A percentile compares a stretch with the other conserved stretches of the same genome.
phyloP scores from a whole-genome alignment of 2,888 invertebrate genomes.

The Opisthograptis luteolata region DNA sequence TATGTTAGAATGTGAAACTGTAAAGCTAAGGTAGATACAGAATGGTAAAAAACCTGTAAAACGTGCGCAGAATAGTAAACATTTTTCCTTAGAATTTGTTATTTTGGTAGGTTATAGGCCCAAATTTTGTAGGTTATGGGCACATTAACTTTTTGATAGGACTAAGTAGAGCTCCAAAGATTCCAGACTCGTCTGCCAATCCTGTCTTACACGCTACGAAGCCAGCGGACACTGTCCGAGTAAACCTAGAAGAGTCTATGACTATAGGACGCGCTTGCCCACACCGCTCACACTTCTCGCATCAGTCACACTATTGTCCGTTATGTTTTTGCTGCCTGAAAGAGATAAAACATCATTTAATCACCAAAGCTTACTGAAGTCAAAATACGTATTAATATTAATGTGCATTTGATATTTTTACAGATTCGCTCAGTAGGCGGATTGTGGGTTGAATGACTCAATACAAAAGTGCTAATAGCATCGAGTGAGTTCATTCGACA shows the following conservation, averaged over 20 bases:
- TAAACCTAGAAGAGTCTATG: constrained; percentile 54
- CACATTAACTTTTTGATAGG: background rate
- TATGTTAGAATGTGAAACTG: too few relatives aligned
- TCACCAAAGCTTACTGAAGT: background rate
- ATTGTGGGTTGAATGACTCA: constrained; percentile 10
- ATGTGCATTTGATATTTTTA: constrained; percentile 1
- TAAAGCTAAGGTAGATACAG: too few relatives aligned
- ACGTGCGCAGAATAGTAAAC: too few relatives aligned
- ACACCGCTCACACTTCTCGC: constrained; percentile 57
- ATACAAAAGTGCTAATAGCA: background rate
- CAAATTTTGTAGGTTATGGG: constrained; percentile 2
- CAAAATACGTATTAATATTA: background rate
- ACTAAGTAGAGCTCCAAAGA: too few relatives aligned
- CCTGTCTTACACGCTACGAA: constrained; percentile 40
- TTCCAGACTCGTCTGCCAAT: constrained; percentile 17
- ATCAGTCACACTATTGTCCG: constrained; percentile 73
- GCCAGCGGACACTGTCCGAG: constrained; percentile 42
- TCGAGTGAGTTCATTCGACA: background rate
- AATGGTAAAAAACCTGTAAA: too few relatives aligned
- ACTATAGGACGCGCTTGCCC: constrained; percentile 66
- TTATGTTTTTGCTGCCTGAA: constrained; percentile 73
- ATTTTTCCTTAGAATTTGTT: too few relatives aligned
- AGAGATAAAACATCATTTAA: constrained; percentile 34
- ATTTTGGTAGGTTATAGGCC: background rate
- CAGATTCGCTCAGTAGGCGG: constrained; percentile 11